A percentile compares a stretch with the other conserved stretches of the same genome.
Conservation (phyloP, 2,797 vertebrate genomes). For the Chiloscyllium punctatum region DNA sequence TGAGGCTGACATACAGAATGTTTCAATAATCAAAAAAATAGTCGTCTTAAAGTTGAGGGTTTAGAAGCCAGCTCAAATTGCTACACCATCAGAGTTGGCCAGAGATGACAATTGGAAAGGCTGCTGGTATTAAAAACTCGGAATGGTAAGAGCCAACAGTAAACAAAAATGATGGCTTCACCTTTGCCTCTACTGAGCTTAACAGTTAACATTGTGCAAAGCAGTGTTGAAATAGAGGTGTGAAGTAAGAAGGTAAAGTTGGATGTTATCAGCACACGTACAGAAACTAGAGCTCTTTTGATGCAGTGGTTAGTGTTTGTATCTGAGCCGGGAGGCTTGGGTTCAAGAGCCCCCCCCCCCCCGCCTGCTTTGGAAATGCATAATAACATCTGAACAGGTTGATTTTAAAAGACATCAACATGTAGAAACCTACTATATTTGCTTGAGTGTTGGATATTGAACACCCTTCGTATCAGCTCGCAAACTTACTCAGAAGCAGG, state of each 20-base stretch:
- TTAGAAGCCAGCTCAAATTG: neutral
- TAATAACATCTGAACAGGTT: no score
- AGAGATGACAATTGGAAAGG: neutral
- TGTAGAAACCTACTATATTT: neutral
- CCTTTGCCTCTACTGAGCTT: neutral
- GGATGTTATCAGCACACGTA: neutral
- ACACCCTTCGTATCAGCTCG: neutral
- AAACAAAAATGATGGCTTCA: neutral
- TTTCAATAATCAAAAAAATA: neutral
- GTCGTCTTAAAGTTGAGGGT: neutral
- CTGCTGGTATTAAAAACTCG: neutral
- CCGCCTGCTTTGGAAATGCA: no score
- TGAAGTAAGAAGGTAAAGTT: neutral
- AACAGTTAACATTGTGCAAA: neutral
- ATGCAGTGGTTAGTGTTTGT: no score
- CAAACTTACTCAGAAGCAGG: neutral
- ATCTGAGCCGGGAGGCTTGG: no score
- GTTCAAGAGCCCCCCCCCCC: no score
- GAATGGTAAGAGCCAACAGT: neutral
- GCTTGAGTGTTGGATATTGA: neutral
- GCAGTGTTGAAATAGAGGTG: neutral
- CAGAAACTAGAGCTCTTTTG: neutral
- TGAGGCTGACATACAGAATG: neutral
- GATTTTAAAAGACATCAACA: no score
- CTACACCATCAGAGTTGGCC: neutral